Base-by-base conservation (phyloP, 92 coral and sea anemone genomes). In the Epizoanthus rinbou region DNA sequence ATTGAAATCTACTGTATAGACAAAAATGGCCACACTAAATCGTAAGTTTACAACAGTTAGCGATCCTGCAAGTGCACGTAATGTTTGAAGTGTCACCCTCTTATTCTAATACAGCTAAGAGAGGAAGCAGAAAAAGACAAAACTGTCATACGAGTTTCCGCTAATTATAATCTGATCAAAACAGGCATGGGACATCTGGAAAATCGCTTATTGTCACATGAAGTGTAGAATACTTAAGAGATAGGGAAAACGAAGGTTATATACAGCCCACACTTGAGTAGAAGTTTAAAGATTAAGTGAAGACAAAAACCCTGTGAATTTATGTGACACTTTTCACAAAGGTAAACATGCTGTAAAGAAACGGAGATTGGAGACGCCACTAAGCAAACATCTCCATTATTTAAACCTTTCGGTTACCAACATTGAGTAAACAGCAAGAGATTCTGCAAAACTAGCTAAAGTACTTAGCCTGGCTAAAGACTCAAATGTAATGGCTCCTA, bases 371-470 rank as follows among this genome's bases (percentile, higher is more conserved):
- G 9, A 16, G 54, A 18, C 64, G 23, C 57, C 59, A 41, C 58
- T 75, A 58, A 37, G 71, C 23, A 78, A 78, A 78, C 72, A 78
- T 24, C 3, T 78, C 82, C 64, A 39, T 60, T 60, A 78, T 78
- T 18, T 50, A 21, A 69, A 37, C 23, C 53, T 78, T 35, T 60
- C 25, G 21, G 18, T 63, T 78, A 69, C 45, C 82, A 74, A 18
- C 23, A 19, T 62, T 35, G 57, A 43, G 28, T 56, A 78, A 78
- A 78, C 18, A 78, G 15, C 14, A 50, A 50, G 54, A 9, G 54
- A 50, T 50, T 10, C 14, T 5, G 8, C 16, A 50, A 11, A 50
- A 50, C 15, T 6, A 6, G 43, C 54, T 50, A 50, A 50, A 50
- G 54, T 50, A 3, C 54, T 50, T 50, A 10, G 54, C 54, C 3